Evolutionary conservation across 2,113 vertebrate genomes (phyloP).

Genomic region (Hoplias malabaricus): DNA sequence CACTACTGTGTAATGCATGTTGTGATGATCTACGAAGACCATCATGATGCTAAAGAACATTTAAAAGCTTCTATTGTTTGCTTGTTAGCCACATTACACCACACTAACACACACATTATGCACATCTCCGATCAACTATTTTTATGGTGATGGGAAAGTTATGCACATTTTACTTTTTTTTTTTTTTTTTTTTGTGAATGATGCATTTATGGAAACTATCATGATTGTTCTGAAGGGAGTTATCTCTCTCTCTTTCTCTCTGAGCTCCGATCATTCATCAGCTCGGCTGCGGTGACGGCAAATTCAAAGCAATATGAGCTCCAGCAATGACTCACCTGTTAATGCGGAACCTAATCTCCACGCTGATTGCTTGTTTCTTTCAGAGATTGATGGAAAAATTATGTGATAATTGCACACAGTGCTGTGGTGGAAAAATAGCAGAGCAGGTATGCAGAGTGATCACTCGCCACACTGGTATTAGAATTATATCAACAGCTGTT

Average conservation of each 20-base stretch:
- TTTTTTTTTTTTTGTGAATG: no score
- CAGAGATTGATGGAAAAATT: slow-evolving; percentile 46
- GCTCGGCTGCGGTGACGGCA: slow-evolving; percentile 1
- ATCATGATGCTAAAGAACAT: no score
- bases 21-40: no score
- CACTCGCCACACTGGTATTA: neutral
- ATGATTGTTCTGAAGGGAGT: no score
- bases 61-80: no score
- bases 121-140: no score
- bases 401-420: slow-evolving; percentile 33
- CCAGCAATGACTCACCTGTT: slow-evolving; percentile 43
- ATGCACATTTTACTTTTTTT: no score
- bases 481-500: neutral
- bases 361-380: slow-evolving; percentile 54
- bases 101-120: no score
- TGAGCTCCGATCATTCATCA: neutral
- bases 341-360: slow-evolving; percentile 39
- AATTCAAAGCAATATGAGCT: slow-evolving; percentile 15
- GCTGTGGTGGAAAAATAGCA: neutral
- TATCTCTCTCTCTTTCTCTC: neutral
- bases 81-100: no score
- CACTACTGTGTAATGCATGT: no score
- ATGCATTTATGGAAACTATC: no score
- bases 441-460: slow-evolving; percentile 8
- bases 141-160: no score